Conservation (phyloP, 1,140 invertebrate species). For the Bombus ignitus region DNA sequence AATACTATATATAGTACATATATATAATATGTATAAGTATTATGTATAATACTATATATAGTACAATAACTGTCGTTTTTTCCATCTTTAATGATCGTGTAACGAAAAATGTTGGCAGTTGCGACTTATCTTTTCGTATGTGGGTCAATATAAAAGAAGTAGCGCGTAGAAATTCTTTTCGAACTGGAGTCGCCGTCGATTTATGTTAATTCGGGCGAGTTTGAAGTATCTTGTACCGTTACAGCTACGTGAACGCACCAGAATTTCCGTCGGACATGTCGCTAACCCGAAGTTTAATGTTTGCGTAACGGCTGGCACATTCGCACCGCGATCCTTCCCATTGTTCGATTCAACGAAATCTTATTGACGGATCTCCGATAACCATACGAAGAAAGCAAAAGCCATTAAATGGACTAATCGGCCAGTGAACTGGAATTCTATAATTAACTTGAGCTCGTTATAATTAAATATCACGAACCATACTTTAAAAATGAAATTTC, state of each 20-base stretch:
- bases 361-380: too few relatives aligned
- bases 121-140: constrained; percentile 38
- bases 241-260: constrained; percentile 57
- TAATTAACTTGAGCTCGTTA: background rate
- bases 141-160: constrained; percentile 62
- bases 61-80: background rate
- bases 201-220: constrained; percentile 80
- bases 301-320: constrained; percentile 53
- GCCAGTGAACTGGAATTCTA: background rate
- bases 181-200: constrained; percentile 58
- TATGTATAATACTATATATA: background rate
- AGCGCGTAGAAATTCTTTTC: constrained; percentile 71
- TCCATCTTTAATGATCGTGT: background rate
- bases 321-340: constrained; percentile 2
- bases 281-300: constrained; percentile 30
- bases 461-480: background rate
- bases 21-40: background rate
- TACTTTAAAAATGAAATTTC: background rate
- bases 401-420: background rate
- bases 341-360: constrained; percentile 7
- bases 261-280: constrained; percentile 29
- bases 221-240: constrained; percentile 77
- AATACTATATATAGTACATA: too few relatives aligned
- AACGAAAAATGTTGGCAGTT: background rate
- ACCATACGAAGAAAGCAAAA: constrained; percentile 1